Evolutionary conservation across 2,113 vertebrate species (phyloP).

Genomic region (Mesocricetus auratus): DNA sequence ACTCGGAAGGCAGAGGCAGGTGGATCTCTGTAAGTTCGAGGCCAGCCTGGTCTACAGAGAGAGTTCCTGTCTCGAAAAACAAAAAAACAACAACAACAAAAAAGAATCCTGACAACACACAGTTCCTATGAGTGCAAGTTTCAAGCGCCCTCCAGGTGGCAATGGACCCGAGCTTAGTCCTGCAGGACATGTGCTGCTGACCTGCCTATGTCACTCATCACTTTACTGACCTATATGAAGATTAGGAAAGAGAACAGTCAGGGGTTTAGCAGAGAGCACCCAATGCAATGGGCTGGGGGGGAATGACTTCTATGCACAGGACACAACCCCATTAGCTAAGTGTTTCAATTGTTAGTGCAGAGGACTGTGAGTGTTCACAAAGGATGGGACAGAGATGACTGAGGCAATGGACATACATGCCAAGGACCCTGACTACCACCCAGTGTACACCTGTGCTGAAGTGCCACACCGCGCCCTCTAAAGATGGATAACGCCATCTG

Average conservation of each 20-base stretch:
- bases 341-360: neutral
- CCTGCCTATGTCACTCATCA: rapidly evolving
- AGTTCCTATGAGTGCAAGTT: neutral
- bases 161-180: neutral
- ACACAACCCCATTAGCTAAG: neutral
- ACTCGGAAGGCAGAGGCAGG: no score
- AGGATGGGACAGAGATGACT: neutral
- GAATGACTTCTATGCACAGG: neutral
- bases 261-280: neutral
- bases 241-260: neutral
- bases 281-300: neutral
- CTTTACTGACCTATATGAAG: neutral
- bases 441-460: neutral
- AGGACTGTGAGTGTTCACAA: neutral
- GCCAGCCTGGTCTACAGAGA: no score
- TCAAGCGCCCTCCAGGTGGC: neutral
- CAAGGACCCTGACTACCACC: neutral
- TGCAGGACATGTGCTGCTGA: rapidly evolving
- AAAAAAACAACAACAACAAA: no score
- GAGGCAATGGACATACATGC: neutral
- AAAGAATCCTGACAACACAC: neutral
- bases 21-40: no score
- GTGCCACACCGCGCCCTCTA: neutral
- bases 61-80: no score
- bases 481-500: neutral